Base-by-base conservation (phyloP, 2,797 vertebrate species). In the Pygocentrus nattereri region DNA sequence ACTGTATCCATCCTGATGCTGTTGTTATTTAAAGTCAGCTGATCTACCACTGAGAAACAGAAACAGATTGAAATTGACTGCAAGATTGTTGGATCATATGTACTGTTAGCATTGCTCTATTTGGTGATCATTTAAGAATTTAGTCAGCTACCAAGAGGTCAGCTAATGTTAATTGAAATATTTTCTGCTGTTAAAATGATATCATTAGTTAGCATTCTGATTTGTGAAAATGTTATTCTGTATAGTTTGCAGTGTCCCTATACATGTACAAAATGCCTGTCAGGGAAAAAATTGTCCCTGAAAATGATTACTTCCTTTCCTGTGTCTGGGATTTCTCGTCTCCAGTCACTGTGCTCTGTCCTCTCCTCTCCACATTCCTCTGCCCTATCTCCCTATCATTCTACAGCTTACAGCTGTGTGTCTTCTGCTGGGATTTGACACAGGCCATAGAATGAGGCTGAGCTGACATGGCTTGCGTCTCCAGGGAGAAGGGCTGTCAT, bases 401-500 rank as follows among this genome's bases (percentile, higher is more conserved):
- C 64, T 77, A 56, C 31, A 56, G 11, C 61, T 70, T 77, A 56
- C 31, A 56, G 11, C 61, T 79, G 50, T 74, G 62, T 59, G 27
- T 61, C 23, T 68, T 72, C 34, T 49, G 47, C 23, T 62, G 44
- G 38, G 30, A 61, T 78, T 77, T 76, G 18, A 54, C 41, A 82
- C 79, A 70, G 38, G 38, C 54, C 52, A 81, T 25, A 71, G 21
- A 76, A 69, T 13, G 52, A 71, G 59, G 68, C 54, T 31, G n/a
- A 74, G 58, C 69, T 64, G 61, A 68, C 62, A 67, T 52, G 68
- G 68, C 19, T 75, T 77, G 25, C 49, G n/a, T 79, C 82, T 82
- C 47, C 38, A 64, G 79, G 52, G 88, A 78, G 80, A 80, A 81
- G 71, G 67, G 73, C 84, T 87, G 90, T 88, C 86, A 82, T 88